phyloP scores from a whole-genome alignment of 1,140 invertebrate species.

The Lycorma delicatula region DNA sequence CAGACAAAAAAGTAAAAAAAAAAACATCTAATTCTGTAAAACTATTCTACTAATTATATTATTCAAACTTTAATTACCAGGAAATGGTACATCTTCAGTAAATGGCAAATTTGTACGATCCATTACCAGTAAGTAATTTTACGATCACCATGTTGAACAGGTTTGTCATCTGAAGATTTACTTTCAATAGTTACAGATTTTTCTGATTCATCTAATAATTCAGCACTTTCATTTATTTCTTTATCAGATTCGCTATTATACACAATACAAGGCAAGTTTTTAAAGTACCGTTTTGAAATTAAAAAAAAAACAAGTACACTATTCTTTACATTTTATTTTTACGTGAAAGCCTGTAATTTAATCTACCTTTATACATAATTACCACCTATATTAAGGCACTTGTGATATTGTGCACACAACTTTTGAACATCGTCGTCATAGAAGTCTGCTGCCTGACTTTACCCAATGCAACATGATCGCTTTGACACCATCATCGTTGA shows the following conservation, averaged over 20 bases:
- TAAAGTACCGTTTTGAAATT: no score
- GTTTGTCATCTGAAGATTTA: not conserved
- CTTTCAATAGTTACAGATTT: not conserved
- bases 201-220: not conserved
- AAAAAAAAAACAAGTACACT: no score
- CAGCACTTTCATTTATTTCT: not conserved
- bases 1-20: not conserved
- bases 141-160: not conserved
- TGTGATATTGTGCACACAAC: no score
- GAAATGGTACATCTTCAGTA: not conserved
- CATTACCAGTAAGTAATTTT: not conserved
- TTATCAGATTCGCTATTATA: not conserved
- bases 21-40: not conserved
- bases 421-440: no score
- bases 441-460: no score
- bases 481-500: no score
- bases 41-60: not conserved
- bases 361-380: no score
- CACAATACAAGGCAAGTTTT: no score
- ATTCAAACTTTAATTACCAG: not conserved
- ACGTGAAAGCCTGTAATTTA: no score
- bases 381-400: no score
- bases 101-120: not conserved
- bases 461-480: no score
- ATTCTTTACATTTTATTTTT: no score